These are phyloP conservation scores for Drosophila siamana DNA, from an alignment of 2,888 invertebrate species.

Conservation along the genomic window DNA sequence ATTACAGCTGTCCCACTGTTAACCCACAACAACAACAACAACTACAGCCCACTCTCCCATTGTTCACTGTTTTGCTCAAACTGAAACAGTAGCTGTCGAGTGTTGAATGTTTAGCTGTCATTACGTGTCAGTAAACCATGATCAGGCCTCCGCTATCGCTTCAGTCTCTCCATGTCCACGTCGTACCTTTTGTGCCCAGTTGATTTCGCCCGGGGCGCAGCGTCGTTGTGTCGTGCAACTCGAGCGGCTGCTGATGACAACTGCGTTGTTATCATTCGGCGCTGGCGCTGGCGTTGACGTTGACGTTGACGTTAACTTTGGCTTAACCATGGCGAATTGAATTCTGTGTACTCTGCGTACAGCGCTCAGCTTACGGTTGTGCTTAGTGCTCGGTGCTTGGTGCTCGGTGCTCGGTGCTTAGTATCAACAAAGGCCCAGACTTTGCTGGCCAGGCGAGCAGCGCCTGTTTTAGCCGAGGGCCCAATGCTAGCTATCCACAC, in stretches of 20 bases:
- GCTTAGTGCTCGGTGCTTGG: slow-evolving; percentile 31
- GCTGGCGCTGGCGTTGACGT: slow-evolving; percentile 18
- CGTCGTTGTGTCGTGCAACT: slow-evolving; percentile 39
- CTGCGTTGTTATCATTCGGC: slow-evolving; percentile 48
- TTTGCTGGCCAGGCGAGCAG: slow-evolving; percentile 26
- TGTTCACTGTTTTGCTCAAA: slow-evolving; percentile 2
- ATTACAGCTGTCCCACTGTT: slow-evolving; percentile 23
- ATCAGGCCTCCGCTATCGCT: slow-evolving; percentile 43
- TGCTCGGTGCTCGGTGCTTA: slow-evolving; percentile 33
- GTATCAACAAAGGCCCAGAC: slow-evolving; percentile 52
- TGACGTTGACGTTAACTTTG: slow-evolving; percentile 11
- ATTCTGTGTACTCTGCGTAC: slow-evolving; percentile 13
- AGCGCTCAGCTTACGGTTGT: slow-evolving; percentile 34
- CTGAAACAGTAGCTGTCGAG: slow-evolving; percentile 58
- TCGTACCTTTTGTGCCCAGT: slow-evolving; percentile 1
- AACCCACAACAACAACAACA: neutral
- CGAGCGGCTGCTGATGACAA: slow-evolving; percentile 50
- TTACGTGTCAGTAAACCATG: slow-evolving; percentile 80
- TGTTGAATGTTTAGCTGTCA: slow-evolving; percentile 77
- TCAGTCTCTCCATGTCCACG: neutral
- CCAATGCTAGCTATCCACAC: slow-evolving; percentile 59
- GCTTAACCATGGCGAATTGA: slow-evolving; percentile 22
- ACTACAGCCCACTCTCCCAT: neutral
- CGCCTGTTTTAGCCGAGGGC: neutral
- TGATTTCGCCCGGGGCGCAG: slow-evolving; percentile 25